Percentiles rank a stretch among this genome's conserved stretches.
Evolutionary conservation across 2,113 vertebrate species (phyloP).

Genomic region (Chroicocephalus ridibundus): DNA sequence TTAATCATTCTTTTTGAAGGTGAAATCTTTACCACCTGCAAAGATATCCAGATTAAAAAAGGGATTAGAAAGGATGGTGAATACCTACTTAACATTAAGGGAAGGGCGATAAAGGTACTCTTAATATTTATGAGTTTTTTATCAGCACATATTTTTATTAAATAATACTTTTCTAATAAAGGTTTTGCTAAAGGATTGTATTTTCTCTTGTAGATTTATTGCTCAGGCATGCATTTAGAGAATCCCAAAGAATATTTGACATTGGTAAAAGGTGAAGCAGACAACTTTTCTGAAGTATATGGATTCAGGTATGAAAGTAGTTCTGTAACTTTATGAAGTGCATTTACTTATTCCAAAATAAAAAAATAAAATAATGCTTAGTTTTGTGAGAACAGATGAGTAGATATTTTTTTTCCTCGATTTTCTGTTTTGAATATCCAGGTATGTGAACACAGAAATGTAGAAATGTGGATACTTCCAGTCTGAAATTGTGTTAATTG

Average conservation of each 20-base stretch:
- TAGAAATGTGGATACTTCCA: background rate
- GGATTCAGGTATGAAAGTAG: conserved; percentile 80
- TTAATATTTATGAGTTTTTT: conserved; percentile 7
- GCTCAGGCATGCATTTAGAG: conserved; percentile 85
- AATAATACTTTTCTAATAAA: background rate
- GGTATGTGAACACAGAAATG: background rate
- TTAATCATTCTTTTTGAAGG: conserved; percentile 75
- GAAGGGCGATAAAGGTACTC: conserved; percentile 86
- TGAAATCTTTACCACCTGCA: conserved; percentile 83
- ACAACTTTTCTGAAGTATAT: conserved; percentile 96
- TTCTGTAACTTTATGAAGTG: background rate
- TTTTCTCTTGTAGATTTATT: conserved; percentile 83
- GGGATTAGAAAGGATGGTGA: conserved; percentile 86
- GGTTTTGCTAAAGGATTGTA: conserved; percentile 5
- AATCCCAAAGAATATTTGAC: conserved; percentile 91
- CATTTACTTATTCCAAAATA: background rate
- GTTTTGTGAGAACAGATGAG: background rate
- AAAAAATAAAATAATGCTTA: background rate
- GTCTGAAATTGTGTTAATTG: background rate
- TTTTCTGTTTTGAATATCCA: background rate
- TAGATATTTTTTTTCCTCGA: background rate
- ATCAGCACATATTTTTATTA: background rate
- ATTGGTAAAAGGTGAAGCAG: conserved; percentile 86
- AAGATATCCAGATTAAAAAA: conserved; percentile 84
- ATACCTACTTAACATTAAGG: conserved; percentile 84